Evolutionary conservation across 35 echinoderm and acorn worm genomes (phyloP).

Genomic region (Ophiothrix spiculata): DNA sequence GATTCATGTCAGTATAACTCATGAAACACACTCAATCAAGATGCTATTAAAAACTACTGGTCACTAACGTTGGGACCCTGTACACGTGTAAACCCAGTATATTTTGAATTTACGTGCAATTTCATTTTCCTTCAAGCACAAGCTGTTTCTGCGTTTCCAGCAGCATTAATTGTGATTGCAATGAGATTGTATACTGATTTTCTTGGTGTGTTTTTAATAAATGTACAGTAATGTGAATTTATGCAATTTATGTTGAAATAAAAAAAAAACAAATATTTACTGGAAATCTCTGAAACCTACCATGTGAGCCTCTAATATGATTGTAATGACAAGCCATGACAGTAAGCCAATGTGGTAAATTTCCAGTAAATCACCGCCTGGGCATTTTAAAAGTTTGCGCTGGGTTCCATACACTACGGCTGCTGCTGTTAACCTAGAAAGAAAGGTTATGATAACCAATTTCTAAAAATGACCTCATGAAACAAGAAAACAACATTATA

Average conservation of each 20-base stretch:
- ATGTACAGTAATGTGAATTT: background rate
- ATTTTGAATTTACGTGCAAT: background rate
- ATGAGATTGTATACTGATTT: background rate
- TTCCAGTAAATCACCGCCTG: constrained; percentile 57
- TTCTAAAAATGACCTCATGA: too few relatives aligned
- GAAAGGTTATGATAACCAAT: too few relatives aligned
- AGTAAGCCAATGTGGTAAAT: constrained; percentile 72
- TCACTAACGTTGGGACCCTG: too few relatives aligned
- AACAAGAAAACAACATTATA: too few relatives aligned
- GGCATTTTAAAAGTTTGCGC: constrained; percentile 45
- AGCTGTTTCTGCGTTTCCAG: too few relatives aligned
- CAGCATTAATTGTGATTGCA: background rate
- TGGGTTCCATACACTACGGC: constrained; percentile 60
- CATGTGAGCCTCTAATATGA: constrained; percentile 67
- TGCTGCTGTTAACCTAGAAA: constrained; percentile 62
- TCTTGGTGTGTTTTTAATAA: background rate
- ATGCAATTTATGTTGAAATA: constrained; percentile 32
- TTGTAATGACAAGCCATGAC: constrained; percentile 55
- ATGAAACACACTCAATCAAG: too few relatives aligned
- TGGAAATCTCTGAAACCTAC: constrained; percentile 65
- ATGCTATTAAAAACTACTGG: background rate
- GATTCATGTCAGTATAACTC: too few relatives aligned
- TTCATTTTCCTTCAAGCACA: too few relatives aligned
- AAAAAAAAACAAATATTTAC: constrained; percentile 45
- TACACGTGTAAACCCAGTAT: background rate